A percentile compares a stretch with the other conserved stretches of the same genome.
Conservation (phyloP, 1,140 invertebrate genomes). For the Cydia pomonella region DNA sequence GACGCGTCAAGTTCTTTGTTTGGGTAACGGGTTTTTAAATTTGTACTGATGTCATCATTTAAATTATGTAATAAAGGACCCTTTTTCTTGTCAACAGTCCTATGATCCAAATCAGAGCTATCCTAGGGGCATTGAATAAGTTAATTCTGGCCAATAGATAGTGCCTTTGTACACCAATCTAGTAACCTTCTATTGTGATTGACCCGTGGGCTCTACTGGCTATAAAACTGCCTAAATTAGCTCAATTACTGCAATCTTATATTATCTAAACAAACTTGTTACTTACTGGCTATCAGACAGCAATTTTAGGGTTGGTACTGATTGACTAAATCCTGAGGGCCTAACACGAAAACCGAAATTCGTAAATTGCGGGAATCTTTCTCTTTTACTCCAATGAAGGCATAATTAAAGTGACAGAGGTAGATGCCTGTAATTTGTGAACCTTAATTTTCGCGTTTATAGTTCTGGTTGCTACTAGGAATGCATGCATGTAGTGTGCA, state of each 20-base stretch:
- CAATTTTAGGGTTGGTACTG: constrained; percentile 16
- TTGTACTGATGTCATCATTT: constrained; percentile 23
- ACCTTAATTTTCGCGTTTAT: too few species aligned
- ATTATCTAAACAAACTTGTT: constrained; percentile 20
- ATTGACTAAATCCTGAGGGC: background rate
- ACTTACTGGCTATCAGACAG: constrained; percentile 28
- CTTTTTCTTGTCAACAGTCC: background rate
- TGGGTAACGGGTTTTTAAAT: background rate
- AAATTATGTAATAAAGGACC: background rate
- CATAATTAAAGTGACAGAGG: too few species aligned
- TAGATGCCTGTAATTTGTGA: too few species aligned
- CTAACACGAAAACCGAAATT: too few species aligned
- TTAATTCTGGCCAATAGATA: background rate
- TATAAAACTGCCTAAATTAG: background rate
- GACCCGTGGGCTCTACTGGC: background rate
- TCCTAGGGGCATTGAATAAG: background rate
- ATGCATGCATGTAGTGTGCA: too few species aligned
- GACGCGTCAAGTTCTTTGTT: constrained; percentile 58
- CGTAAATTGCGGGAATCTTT: too few species aligned
- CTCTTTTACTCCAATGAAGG: too few species aligned
- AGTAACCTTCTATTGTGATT: background rate
- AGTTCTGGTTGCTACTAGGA: too few species aligned
- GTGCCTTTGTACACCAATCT: constrained; percentile 28
- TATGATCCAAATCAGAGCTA: background rate
- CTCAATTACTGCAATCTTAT: background rate